phyloP scores from a whole-genome alignment of 2,113 vertebrate species.

The Aptenodytes patagonicus region DNA sequence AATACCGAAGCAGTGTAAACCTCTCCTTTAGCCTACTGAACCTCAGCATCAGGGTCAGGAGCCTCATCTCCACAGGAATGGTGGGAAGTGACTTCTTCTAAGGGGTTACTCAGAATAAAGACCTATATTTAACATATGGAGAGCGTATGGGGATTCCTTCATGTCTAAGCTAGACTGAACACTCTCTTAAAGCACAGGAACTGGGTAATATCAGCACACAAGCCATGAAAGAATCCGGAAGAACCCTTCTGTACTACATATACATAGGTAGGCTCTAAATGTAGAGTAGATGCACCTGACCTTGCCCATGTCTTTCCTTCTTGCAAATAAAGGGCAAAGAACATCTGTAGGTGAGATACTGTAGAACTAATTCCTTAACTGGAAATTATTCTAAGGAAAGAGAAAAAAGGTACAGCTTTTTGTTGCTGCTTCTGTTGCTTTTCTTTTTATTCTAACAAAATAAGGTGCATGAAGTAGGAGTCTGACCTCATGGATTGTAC shows the following conservation, averaged over 20 bases:
- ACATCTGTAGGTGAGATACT: neutral
- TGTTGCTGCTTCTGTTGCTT: neutral
- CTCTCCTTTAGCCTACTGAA: neutral
- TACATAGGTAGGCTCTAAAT: neutral
- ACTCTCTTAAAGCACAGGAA: neutral
- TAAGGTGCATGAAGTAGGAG: neutral
- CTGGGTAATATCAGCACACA: neutral
- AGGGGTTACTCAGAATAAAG: neutral
- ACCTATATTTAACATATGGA: neutral
- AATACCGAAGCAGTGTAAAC: accelerated
- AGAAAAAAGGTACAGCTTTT: neutral
- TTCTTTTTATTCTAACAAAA: neutral
- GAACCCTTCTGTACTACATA: accelerated
- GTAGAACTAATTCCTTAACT: neutral
- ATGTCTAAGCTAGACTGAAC: neutral
- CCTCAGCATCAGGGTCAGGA: neutral
- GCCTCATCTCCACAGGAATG: neutral
- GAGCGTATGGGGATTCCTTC: neutral
- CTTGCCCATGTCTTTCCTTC: neutral
- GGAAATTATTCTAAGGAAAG: neutral
- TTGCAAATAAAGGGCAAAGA: neutral
- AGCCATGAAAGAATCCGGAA: neutral
- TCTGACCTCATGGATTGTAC: neutral
- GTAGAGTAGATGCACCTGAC: neutral
- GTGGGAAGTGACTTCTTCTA: neutral